Evolutionary conservation across 2,888 invertebrate species (phyloP).

Genomic region (Neocrepidodera transversa): DNA sequence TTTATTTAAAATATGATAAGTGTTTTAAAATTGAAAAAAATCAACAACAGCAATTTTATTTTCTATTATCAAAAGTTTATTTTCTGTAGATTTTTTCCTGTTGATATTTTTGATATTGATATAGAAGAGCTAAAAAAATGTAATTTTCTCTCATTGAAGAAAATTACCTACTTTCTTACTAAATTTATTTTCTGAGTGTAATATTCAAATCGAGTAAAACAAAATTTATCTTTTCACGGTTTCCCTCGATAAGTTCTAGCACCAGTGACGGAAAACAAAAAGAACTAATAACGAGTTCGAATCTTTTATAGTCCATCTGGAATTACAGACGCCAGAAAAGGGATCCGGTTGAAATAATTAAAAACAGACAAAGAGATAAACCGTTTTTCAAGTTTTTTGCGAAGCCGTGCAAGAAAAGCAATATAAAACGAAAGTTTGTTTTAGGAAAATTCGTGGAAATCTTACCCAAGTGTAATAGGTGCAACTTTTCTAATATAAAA

Average conservation of each 20-base stretch:
- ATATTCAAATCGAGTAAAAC: too few relatives aligned
- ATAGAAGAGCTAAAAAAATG: too few relatives aligned
- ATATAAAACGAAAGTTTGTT: conserved; percentile 7
- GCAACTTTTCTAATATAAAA: conserved; percentile 14
- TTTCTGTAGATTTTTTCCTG: too few relatives aligned
- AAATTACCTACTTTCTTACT: too few relatives aligned
- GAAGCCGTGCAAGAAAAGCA: background rate
- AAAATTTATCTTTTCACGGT: background rate
- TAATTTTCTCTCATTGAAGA: too few relatives aligned
- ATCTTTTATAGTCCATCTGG: conserved; percentile 21
- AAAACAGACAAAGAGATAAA: conserved; percentile 18
- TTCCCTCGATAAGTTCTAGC: background rate
- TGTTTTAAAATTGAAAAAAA: too few relatives aligned
- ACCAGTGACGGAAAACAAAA: conserved; percentile 4
- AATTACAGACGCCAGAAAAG: conserved; percentile 3
- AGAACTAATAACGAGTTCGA: conserved; percentile 9
- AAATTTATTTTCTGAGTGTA: too few relatives aligned
- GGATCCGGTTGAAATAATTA: conserved; percentile 13
- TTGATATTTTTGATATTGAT: too few relatives aligned
- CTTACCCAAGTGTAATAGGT: conserved; percentile 6
- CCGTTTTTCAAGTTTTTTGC: conserved; percentile 14
- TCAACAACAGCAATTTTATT: too few relatives aligned
- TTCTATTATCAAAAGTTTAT: too few relatives aligned
- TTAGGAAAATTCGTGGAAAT: conserved; percentile 6
- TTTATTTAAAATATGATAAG: too few relatives aligned